Base-by-base conservation (phyloP, 2,113 vertebrate genomes). In the Pollimyrus isidori region DNA sequence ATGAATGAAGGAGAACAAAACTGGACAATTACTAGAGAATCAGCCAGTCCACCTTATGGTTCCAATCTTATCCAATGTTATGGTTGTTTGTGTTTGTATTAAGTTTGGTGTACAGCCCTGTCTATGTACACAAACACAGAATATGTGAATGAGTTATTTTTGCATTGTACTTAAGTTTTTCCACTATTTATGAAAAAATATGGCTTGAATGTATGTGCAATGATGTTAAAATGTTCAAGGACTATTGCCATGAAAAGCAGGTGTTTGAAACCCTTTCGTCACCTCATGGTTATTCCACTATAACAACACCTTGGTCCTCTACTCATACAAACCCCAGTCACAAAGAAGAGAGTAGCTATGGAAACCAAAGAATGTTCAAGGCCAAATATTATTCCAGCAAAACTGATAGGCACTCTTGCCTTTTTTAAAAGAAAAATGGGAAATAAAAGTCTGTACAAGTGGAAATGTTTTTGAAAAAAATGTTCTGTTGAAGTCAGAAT, bases 131-230 rank as follows among this genome's bases (percentile, higher is more conserved):
- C 96, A 96, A 90, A 87, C 89, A 88, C 84, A 80, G 94, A 94
- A 94, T 96, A 94, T 95, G 96, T 86, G 95, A 97, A 96, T 95
- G 96, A 91, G 95, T 97, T 97, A 95, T 96, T 95, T 96, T 96
- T 94, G 26, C 23, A 53, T 96, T 96, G 95, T 93, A 94, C 92
- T 93, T 53, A 90, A 92, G 53, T 89, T 91, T 93, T 92, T 95
- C 94, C 97, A 93, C 96, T 96, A 96, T 97, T 97, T 97, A 96
- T 97, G 96, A 95, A 94, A 95, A 94, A 94, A 94, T 95, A 94
- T 94, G 95, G 91, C 95, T 90, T 91, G 90, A 94, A 95, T 95
- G 95, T 96, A 94, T 95, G 94, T 95, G 93, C 94, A 90, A 93
- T 95, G 95, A 95, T 95, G 92, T 92, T 92, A 89, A 93, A 94